Evolutionary conservation across 2,888 invertebrate species (phyloP), one percentile per base, ranked within the genome.

Genomic region (Galerucella pusilla): DNA sequence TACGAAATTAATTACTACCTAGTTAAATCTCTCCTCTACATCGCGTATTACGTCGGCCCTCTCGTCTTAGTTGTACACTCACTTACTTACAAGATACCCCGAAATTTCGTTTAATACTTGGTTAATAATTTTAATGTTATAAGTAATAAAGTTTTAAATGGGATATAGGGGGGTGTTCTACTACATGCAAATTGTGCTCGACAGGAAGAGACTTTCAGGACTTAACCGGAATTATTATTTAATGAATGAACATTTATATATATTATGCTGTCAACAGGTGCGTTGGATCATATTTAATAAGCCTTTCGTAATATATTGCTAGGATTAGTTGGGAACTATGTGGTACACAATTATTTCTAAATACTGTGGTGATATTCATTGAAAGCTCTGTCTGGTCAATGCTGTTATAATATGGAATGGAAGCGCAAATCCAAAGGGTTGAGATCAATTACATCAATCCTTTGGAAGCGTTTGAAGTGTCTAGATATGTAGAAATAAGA

Each of bases 1-100:
- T 65, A 46, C 28, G 5, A 65, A 65, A 65, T 65, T 65, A 65
- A 65, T 65, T 65, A 65, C 64, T 65, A 65, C 64, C 64, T 65
- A 46, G 64, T 65, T 65, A 65, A 65, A 65, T 65, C 64, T 65
- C 64, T 65, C n/a, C 46, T 46, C 12, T 20, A 46, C 46, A 45
- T 45, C 42, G 45, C 42, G 57, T 11, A n/a, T 61, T 61, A 35
- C 61, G 14, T 14, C 12, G n/a, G 16, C 46, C 46, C 46, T 65
- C 46, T 61, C 28, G 35, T 7, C 35, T 28, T 61, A 14, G 35
- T 35, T 35, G 35, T 35, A 61, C 61, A 14, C 16, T 65, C 46
- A 65, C 57, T 57, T 57, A 57, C 57, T 57, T 57, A 57, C 57
- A 57, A 57, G 57, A 20, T 57, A 57, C 57, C 57, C 57, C 57